These are phyloP conservation scores for Trididemnum clinides DNA, from an alignment of 23 tunicate species.

Conservation along the genomic window DNA sequence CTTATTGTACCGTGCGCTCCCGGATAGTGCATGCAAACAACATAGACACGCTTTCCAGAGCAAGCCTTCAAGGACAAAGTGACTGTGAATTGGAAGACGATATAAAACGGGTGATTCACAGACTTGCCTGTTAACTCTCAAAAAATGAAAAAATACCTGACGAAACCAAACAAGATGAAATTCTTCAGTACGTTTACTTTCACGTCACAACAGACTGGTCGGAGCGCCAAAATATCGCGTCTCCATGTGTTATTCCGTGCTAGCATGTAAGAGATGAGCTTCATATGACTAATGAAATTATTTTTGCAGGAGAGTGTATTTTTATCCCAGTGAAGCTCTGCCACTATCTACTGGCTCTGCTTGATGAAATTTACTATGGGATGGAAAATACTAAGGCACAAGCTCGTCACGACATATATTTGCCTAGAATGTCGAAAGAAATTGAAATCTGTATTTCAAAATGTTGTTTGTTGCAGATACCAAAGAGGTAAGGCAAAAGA, in stretches of 20 bases:
- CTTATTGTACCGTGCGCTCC: not conserved
- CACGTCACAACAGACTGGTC: not conserved
- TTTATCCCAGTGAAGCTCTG: not conserved
- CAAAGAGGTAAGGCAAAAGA: not conserved
- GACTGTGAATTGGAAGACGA: not conserved
- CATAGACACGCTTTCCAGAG: conserved; percentile 41
- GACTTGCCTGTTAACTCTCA: not conserved
- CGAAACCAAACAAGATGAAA: not conserved
- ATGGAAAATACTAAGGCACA: not conserved
- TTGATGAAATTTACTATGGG: not conserved
- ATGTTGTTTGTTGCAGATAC: not conserved
- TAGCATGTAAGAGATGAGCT: not conserved
- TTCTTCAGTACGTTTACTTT: not conserved
- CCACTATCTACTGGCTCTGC: not conserved
- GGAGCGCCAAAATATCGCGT: not conserved
- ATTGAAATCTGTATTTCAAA: too few relatives aligned
- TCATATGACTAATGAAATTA: not conserved
- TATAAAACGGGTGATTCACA: not conserved
- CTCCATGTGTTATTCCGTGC: not conserved
- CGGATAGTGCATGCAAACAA: not conserved
- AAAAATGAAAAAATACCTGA: not conserved
- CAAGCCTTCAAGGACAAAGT: not conserved
- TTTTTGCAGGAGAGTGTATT: not conserved
- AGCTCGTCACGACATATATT: too few relatives aligned
- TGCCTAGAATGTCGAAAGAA: too few relatives aligned